Conservation (phyloP, 2,113 vertebrate genomes). For the Barnardius zonarius region DNA sequence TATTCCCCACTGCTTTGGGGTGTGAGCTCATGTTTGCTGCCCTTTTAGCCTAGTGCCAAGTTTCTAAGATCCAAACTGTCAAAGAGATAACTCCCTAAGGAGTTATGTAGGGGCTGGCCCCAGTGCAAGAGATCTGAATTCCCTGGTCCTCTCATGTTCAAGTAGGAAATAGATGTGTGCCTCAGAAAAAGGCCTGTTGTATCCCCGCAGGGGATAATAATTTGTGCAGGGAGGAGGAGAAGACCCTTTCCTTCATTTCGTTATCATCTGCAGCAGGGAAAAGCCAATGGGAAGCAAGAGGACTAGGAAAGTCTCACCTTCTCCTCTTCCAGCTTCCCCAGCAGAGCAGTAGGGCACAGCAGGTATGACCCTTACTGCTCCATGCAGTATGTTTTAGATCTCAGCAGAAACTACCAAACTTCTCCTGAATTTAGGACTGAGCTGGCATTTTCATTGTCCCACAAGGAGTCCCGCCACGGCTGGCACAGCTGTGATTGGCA, state of each 20-base stretch:
- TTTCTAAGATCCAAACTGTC: neutral
- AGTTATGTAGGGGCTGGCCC: neutral
- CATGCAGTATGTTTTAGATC: neutral
- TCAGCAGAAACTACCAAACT: neutral
- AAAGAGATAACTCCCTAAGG: neutral
- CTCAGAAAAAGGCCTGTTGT: neutral
- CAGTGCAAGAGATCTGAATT: neutral
- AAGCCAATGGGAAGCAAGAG: neutral
- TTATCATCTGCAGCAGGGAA: neutral
- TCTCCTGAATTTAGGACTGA: neutral
- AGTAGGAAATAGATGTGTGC: neutral
- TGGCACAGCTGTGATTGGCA: neutral
- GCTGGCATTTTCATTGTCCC: neutral
- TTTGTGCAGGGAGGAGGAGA: neutral
- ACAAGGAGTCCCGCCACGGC: rapidly evolving
- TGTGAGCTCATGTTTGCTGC: neutral
- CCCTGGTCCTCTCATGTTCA: neutral
- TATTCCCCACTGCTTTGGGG: neutral
- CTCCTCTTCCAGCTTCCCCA: neutral
- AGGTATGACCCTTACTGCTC: neutral
- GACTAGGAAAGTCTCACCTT: neutral
- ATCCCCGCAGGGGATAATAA: neutral
- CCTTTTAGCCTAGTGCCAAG: neutral
- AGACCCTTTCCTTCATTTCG: neutral
- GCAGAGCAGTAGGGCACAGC: neutral